Percentiles rank a stretch among this genome's conserved stretches.
These are phyloP conservation scores for Brachylomia viminalis DNA, from an alignment of 2,888 invertebrate species.

Conservation along the genomic window DNA sequence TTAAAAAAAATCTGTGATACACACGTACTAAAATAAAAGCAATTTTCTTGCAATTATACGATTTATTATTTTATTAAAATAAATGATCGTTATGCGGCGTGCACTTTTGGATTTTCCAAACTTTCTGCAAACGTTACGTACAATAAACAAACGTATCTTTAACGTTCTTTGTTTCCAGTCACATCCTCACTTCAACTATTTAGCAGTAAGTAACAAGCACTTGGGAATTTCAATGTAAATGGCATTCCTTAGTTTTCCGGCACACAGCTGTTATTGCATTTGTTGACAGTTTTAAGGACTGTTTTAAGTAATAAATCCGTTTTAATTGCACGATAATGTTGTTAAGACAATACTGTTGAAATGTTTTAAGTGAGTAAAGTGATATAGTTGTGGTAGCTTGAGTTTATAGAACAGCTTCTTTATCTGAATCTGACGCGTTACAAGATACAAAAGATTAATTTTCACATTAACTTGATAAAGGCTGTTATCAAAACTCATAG, in stretches of 20 bases:
- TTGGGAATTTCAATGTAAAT: conserved; percentile 35
- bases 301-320: conserved; percentile 29
- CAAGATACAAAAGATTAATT: conserved; percentile 29
- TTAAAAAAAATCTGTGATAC: too few species aligned
- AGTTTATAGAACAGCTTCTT: neutral
- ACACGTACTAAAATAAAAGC: too few species aligned
- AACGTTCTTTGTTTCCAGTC: too few species aligned
- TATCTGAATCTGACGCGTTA: conserved; percentile 18
- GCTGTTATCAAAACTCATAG: neutral
- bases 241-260: conserved; percentile 21
- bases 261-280: conserved; percentile 22
- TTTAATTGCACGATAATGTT: conserved; percentile 37
- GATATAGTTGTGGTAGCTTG: conserved; percentile 3
- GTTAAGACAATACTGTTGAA: conserved; percentile 39
- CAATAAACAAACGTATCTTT: too few species aligned
- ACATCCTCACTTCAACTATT: neutral
- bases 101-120: too few species aligned
- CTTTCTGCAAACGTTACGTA: too few species aligned
- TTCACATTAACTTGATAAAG: neutral
- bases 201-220: conserved; percentile 19
- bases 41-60: too few species aligned
- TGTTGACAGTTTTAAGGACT: conserved; percentile 28
- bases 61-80: too few species aligned
- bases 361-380: conserved; percentile 24
- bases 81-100: too few species aligned